Conservation (phyloP, 2,888 invertebrate species). For the Drosophila diplacantha region DNA sequence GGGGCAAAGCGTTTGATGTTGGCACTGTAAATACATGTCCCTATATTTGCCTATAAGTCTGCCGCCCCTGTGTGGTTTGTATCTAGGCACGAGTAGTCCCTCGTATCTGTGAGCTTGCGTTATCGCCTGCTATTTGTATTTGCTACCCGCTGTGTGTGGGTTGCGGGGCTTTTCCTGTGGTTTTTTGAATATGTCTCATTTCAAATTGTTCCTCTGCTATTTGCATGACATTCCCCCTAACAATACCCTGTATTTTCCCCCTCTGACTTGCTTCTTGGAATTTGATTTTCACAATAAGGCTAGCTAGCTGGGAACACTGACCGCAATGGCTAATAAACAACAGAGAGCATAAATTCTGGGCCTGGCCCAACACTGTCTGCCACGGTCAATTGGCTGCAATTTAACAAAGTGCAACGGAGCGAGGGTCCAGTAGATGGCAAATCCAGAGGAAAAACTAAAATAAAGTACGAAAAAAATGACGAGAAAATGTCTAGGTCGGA, state of each 20-base stretch:
- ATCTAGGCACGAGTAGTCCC: constrained; percentile 10
- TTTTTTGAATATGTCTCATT: constrained; percentile 68
- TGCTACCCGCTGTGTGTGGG: constrained; percentile 39
- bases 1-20: constrained; percentile 67
- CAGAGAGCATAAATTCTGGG: constrained; percentile 67
- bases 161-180: constrained; percentile 40
- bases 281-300: constrained; percentile 56
- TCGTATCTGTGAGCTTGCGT: constrained; percentile 28
- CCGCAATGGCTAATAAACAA: constrained; percentile 69
- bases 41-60: constrained; percentile 56
- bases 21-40: constrained; percentile 61
- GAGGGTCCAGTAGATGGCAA: constrained; percentile 42
- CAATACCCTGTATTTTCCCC: background rate
- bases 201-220: constrained; percentile 66
- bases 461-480: constrained; percentile 30
- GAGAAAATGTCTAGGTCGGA: constrained; percentile 27
- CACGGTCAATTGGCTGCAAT: constrained; percentile 74
- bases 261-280: constrained; percentile 39
- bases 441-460: constrained; percentile 24
- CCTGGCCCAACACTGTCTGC: constrained; percentile 24
- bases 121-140: constrained; percentile 59
- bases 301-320: constrained; percentile 41
- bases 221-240: constrained; percentile 50
- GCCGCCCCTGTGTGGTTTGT: constrained; percentile 22
- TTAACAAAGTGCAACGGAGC: constrained; percentile 72